A percentile compares a stretch with the other conserved stretches of the same genome.
phyloP scores from a whole-genome alignment of 2,113 vertebrate genomes.

The Pagrus major region DNA sequence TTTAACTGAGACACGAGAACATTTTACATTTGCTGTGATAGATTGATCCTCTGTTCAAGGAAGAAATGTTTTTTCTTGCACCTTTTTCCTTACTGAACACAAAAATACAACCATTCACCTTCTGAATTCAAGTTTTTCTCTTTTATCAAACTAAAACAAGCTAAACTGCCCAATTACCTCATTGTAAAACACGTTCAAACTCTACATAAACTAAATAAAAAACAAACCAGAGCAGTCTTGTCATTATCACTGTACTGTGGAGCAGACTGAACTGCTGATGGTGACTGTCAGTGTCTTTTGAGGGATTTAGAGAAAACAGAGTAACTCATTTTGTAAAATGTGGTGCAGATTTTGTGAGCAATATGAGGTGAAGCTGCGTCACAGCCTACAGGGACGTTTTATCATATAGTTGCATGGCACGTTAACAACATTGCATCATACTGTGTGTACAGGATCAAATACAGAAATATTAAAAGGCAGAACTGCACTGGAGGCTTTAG shows the following conservation, averaged over 20 bases:
- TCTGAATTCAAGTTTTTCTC: too few relatives aligned
- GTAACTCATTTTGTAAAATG: not conserved
- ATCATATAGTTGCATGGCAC: not conserved
- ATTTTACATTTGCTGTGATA: not conserved
- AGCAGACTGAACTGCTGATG: not conserved
- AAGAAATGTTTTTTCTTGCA: not conserved
- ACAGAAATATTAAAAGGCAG: not conserved
- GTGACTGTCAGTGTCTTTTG: not conserved
- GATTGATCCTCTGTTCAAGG: not conserved
- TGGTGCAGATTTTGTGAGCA: not conserved
- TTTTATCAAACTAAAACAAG: too few relatives aligned
- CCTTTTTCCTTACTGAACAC: too few relatives aligned
- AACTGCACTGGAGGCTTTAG: not conserved
- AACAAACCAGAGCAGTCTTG: too few relatives aligned
- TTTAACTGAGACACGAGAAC: not conserved
- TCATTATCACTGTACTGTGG: not conserved
- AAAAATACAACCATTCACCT: too few relatives aligned
- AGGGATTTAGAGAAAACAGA: constrained; percentile 6
- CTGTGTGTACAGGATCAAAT: not conserved
- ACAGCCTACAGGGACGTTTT: not conserved
- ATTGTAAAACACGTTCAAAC: too few relatives aligned
- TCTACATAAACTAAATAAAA: too few relatives aligned
- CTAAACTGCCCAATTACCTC: too few relatives aligned
- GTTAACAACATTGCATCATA: not conserved
- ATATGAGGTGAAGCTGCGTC: not conserved